Evolutionary conservation across 1,140 invertebrate genomes (phyloP).

Genomic region (Condylostylus longicornis): DNA sequence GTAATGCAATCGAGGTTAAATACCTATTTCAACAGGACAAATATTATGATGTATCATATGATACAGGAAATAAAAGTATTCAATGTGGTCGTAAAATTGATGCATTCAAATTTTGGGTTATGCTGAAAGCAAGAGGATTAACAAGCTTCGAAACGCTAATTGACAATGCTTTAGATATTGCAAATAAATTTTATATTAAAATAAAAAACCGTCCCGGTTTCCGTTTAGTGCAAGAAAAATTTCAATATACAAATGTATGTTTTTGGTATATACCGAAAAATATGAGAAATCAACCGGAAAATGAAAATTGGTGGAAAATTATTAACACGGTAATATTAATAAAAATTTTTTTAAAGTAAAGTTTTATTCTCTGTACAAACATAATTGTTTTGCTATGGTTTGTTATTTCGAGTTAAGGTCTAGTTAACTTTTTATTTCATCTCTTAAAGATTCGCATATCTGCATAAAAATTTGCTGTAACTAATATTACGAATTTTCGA

Average conservation of each 20-base stretch:
- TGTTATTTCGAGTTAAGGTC: no score
- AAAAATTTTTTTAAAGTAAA: not conserved
- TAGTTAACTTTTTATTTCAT: no score
- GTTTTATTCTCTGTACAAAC: not conserved
- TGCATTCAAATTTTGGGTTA: conserved; percentile 83
- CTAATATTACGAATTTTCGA: no score
- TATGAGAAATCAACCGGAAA: conserved; percentile 47
- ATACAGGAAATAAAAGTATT: conserved; percentile 84
- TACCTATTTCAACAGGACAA: conserved; percentile 90
- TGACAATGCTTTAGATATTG: conserved; percentile 46
- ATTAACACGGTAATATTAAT: conserved; percentile 40
- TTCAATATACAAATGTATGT: conserved; percentile 70
- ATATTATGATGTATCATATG: conserved; percentile 77
- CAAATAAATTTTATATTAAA: conserved; percentile 39
- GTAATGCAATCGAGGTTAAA: conserved; percentile 61
- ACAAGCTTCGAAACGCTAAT: conserved; percentile 39
- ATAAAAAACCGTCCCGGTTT: conserved; percentile 39
- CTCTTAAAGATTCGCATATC: no score
- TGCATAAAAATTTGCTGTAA: no score
- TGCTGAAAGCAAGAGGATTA: conserved; percentile 70
- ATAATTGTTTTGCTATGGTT: no score
- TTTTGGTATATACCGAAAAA: conserved; percentile 81
- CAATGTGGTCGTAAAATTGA: conserved; percentile 90
- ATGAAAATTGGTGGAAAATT: conserved; percentile 48
- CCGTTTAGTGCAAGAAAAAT: conserved; percentile 40